Base-by-base conservation (phyloP, 1,140 invertebrate species). In the Sesamia nonagrioides region DNA sequence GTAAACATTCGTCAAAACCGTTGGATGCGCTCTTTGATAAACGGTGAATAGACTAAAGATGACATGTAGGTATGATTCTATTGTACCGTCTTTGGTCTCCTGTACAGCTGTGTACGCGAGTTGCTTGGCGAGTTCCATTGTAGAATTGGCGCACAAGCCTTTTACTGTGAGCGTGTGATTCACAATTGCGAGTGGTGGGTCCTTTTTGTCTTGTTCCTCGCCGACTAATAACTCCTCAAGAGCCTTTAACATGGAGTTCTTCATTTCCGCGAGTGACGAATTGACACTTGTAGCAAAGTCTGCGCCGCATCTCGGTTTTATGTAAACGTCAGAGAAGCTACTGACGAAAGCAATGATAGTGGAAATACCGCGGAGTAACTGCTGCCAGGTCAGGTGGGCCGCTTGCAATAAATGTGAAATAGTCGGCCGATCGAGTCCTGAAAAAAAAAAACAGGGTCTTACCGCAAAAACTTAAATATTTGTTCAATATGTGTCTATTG, bases 281-380 rank as follows among this genome's bases (percentile, higher is more conserved):
- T 91, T 91, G 7, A 91, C 75, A 58, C 85, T 91, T 5, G 89
- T 89, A n/a, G 90, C 84, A 80, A 96, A 96, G 79, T 96, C 95
- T 33, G 89, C 86, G 5, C 95, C 90, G 50, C 95, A 95, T 83
- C 96, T 95, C 0, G 96, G 95, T 88, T 96, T 97, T 18, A 97
- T 95, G 85, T 97, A 98, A 33, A 97, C 96, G 86, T 97, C 97
- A 0, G 95, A 89, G 82, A 97, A 97, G 52, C 96, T 95, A 37
- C 95, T 95, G 9, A 89, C 83, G 75, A 97, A 92, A 4, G 97
- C 96, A 52, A 95, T 91, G 6, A 84, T 81, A 27, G 95, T 83
- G 7, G 95, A 82, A 63, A 96, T 95, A 1, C 97, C 97, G 75
- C 96, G 92, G 1, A 95, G 89, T 50, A 96, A 83, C 88, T 97